A percentile compares a stretch with the other conserved stretches of the same genome.
phyloP scores from a whole-genome alignment of 2,113 vertebrate species.

The Origma solitaria region DNA sequence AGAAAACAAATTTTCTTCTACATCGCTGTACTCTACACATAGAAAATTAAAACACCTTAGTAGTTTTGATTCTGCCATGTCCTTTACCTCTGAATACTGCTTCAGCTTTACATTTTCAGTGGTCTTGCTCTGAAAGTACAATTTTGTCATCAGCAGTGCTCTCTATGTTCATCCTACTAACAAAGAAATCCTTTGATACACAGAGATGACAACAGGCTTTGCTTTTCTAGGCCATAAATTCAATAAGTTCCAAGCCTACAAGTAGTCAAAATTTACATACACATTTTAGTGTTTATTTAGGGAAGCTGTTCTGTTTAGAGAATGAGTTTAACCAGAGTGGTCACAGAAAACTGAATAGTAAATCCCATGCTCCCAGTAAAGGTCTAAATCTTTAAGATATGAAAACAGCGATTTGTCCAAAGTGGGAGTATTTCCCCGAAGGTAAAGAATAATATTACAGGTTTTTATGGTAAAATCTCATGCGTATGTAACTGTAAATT shows the following conservation, averaged over 20 bases:
- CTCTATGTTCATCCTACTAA: not conserved
- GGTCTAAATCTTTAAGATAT: not conserved
- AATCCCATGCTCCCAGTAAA: slow-evolving; percentile 1
- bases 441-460: not conserved
- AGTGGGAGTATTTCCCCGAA: not conserved
- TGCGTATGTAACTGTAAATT: not conserved
- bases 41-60: not conserved
- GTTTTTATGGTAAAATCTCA: not conserved
- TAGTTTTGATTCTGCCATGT: not conserved
- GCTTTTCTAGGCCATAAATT: slow-evolving; percentile 22
- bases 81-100: not conserved
- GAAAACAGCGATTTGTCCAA: not conserved
- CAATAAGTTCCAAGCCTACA: not conserved
- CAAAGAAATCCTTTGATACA: slow-evolving; percentile 41
- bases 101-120: not conserved
- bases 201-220: not conserved
- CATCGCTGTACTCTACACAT: not conserved
- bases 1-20: not conserved
- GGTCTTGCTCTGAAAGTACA: not conserved
- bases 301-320: not conserved
- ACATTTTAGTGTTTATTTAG: slow-evolving; percentile 23
- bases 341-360: slow-evolving; percentile 20
- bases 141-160: not conserved
- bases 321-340: not conserved
- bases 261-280: slow-evolving; percentile 30